phyloP scores from a whole-genome alignment of 2,888 invertebrate genomes.

The Druceiella hillmani region DNA sequence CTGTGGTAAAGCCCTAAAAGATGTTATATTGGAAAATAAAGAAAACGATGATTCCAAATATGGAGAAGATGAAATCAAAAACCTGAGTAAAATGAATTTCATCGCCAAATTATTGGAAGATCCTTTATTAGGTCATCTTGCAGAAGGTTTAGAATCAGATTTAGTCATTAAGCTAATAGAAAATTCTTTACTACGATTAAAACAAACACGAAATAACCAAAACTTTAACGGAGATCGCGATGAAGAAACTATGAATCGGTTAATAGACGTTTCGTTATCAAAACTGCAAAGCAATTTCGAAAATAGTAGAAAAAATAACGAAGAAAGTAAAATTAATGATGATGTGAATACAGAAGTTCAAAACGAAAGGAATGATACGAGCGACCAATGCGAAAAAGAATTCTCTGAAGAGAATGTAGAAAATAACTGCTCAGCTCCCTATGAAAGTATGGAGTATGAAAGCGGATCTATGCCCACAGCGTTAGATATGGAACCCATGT shows the following conservation, averaged over 20 bases:
- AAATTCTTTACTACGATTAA: slow-evolving; percentile 59
- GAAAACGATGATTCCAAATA: slow-evolving; percentile 27
- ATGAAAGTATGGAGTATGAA: slow-evolving; percentile 69
- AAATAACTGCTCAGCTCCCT: slow-evolving; percentile 62
- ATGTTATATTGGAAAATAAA: too few species aligned
- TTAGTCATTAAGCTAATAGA: slow-evolving; percentile 60
- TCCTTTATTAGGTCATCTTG: slow-evolving; percentile 58
- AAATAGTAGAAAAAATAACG: slow-evolving; percentile 33
- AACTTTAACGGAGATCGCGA: slow-evolving; percentile 42
- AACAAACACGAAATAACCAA: slow-evolving; percentile 31
- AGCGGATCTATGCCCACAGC: slow-evolving; percentile 50
- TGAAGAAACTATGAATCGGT: slow-evolving; percentile 37
- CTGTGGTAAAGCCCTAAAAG: slow-evolving; percentile 56
- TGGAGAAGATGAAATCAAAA: slow-evolving; percentile 25
- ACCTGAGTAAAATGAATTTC: slow-evolving; percentile 40
- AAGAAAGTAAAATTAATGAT: slow-evolving; percentile 35
- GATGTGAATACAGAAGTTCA: slow-evolving; percentile 27
- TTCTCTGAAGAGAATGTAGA: slow-evolving; percentile 43
- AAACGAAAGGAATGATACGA: slow-evolving; percentile 29
- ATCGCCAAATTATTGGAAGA: slow-evolving; percentile 58
- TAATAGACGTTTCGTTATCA: slow-evolving; percentile 36
- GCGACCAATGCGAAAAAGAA: slow-evolving; percentile 40
- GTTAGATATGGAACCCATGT: slow-evolving; percentile 53
- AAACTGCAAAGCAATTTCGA: slow-evolving; percentile 38
- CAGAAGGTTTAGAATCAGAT: slow-evolving; percentile 56